Evolutionary conservation across 2,797 vertebrate species (phyloP).

Genomic region (Diplodus sargus): DNA sequence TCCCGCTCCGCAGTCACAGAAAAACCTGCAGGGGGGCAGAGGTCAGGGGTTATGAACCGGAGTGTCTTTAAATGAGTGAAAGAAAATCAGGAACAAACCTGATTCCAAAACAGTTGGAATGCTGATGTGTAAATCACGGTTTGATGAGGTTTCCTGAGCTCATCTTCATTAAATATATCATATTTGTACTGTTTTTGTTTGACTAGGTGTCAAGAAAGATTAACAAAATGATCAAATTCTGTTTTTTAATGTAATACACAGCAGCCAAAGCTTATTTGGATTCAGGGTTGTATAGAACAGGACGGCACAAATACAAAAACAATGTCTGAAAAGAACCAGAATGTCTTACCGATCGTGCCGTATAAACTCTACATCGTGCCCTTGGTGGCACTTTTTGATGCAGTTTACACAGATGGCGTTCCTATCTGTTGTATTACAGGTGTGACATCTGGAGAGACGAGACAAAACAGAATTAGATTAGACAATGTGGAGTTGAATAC

Average conservation of each 20-base stretch:
- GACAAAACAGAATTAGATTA: neutral
- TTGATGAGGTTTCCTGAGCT: no score
- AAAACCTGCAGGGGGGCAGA: conserved; percentile 89
- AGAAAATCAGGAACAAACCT: neutral
- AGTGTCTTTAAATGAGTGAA: neutral
- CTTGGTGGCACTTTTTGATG: conserved; percentile 99
- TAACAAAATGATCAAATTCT: no score
- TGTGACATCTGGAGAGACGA: conserved; percentile 91
- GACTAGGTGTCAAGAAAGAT: no score
- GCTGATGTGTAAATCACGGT: no score
- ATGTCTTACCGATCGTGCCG: conserved; percentile 94
- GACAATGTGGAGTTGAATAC: neutral
- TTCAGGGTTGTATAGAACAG: no score
- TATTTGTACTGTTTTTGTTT: no score
- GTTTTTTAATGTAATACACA: no score
- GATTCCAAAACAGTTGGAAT: no score
- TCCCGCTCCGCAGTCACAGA: conserved; percentile 99
- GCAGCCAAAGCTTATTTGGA: no score
- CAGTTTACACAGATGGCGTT: conserved; percentile 99
- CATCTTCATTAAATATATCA: no score
- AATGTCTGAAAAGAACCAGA: neutral
- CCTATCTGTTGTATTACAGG: conserved; percentile 99
- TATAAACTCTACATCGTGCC: conserved; percentile 99
- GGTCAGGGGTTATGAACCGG: neutral
- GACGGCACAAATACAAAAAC: neutral